Conservation (phyloP, 2,888 invertebrate species). For the Drosophila acutilabella region DNA sequence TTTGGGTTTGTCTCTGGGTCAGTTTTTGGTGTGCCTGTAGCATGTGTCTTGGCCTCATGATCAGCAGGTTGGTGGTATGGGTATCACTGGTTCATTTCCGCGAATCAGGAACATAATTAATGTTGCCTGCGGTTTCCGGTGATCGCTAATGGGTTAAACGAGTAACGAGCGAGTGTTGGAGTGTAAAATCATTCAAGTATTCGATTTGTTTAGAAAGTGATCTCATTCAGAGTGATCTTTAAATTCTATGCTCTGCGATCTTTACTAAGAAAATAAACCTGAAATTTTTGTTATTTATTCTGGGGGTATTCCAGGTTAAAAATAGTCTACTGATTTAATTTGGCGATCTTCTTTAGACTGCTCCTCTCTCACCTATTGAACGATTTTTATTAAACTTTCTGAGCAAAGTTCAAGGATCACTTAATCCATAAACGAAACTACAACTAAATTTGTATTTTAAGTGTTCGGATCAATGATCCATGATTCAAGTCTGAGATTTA, state of each 20-base stretch:
- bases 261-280: not conserved
- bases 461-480: conserved; percentile 44
- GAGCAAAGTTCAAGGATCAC: not conserved
- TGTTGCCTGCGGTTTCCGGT: conserved; percentile 64
- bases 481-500: conserved; percentile 59
- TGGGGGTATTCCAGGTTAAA: too few species aligned
- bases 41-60: conserved; percentile 36
- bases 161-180: not conserved
- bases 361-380: not conserved
- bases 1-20: conserved; percentile 57
- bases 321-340: too few species aligned
- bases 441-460: conserved; percentile 34
- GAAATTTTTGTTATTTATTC: not conserved
- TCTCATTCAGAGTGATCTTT: not conserved
- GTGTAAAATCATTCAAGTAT: not conserved
- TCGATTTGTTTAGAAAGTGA: conserved; percentile 2
- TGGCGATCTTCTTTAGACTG: too few species aligned
- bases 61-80: conserved; percentile 5
- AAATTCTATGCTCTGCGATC: not conserved
- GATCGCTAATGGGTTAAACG: conserved; percentile 34
- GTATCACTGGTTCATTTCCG: conserved; percentile 47
- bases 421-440: conserved; percentile 13
- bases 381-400: not conserved
- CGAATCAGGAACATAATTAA: conserved; percentile 65
- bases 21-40: conserved; percentile 30